Conservation (phyloP, 2,888 invertebrate species). For the Dioctria rufipes region DNA sequence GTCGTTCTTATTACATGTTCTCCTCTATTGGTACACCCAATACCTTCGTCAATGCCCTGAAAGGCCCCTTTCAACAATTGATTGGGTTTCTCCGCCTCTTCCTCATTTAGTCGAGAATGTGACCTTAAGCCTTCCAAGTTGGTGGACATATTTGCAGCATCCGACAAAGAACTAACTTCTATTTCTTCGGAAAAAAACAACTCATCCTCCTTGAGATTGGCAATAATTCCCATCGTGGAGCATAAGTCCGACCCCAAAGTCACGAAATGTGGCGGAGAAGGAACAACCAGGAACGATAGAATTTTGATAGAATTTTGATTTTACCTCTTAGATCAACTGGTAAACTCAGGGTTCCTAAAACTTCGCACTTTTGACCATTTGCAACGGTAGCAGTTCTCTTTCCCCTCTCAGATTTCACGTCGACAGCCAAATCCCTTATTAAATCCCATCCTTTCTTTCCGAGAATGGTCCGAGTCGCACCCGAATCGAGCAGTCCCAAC, state of each 20-base stretch:
- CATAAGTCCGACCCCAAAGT: slow-evolving; percentile 12
- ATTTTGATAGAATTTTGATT: too few species aligned
- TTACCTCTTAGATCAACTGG: background rate
- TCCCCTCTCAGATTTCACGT: background rate
- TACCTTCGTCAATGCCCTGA: background rate
- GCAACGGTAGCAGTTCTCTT: background rate
- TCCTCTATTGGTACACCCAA: background rate
- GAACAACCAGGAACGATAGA: background rate
- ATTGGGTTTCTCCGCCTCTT: background rate
- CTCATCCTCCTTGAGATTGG: background rate
- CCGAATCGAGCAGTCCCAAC: slow-evolving; percentile 37
- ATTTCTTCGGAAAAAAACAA: slow-evolving; percentile 4
- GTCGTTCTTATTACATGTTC: slow-evolving; percentile 28
- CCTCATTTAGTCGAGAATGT: background rate
- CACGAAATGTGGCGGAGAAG: background rate
- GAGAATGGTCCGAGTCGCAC: slow-evolving; percentile 24
- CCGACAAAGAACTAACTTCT: background rate
- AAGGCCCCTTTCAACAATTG: too few species aligned
- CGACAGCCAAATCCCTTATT: slow-evolving; percentile 16
- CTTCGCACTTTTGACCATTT: too few species aligned
- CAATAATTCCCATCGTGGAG: background rate
- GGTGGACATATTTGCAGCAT: too few species aligned
- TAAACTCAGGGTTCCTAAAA: background rate
- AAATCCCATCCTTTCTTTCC: slow-evolving; percentile 30
- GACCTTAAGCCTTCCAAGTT: too few species aligned